A percentile compares a stretch with the other conserved stretches of the same genome.
Conservation (phyloP, 2,888 invertebrate genomes). For the Oxyteleia sp. region DNA sequence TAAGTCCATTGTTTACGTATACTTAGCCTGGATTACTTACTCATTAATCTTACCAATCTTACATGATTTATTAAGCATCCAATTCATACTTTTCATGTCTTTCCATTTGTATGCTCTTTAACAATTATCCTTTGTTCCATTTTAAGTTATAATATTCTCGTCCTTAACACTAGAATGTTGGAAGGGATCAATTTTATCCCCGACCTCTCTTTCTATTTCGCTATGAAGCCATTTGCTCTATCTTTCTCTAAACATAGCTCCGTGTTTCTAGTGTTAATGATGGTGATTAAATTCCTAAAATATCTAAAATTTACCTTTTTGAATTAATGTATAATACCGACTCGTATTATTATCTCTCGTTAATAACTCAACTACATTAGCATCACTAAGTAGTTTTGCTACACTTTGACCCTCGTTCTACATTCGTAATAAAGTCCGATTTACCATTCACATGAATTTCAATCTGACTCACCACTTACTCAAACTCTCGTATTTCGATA, state of each 20-base stretch:
- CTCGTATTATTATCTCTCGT: constrained; percentile 18
- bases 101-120: no score
- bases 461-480: no score
- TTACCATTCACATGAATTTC: no score
- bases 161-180: constrained; percentile 39
- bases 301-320: constrained; percentile 23
- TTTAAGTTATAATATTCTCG: constrained; percentile 1
- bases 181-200: no score
- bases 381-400: constrained; percentile 16
- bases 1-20: constrained; percentile 2
- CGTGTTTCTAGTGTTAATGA: no score
- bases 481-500: no score
- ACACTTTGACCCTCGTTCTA: no score
- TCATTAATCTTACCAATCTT: not conserved
- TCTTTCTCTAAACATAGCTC: no score
- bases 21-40: not conserved
- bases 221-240: no score
- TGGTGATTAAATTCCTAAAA: constrained; percentile 34
- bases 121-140: constrained; percentile 8
- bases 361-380: constrained; percentile 23
- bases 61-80: not conserved
- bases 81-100: not conserved
- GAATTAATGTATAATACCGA: constrained; percentile 26
- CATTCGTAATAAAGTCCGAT: no score
- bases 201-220: no score